Base-by-base conservation (phyloP, 2,797 vertebrate genomes). In the Spinus pinus region DNA sequence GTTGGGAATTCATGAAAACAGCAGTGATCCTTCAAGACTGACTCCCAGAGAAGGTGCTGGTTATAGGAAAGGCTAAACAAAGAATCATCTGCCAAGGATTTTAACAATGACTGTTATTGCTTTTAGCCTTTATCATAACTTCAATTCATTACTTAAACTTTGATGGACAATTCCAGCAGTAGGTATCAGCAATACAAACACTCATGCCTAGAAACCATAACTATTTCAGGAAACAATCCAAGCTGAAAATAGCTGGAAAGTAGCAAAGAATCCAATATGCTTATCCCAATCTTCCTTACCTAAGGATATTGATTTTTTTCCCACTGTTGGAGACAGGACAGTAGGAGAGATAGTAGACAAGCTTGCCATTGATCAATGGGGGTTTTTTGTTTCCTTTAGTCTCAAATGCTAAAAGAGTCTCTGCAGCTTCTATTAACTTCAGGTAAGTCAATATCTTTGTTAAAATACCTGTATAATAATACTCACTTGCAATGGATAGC, bases 381-480 rank as follows among this genome's bases (percentile, higher is more conserved):
- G 0, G 0, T 3, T 16, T 22, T 41, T 70, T 33, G 11, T 25
- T 51, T 31, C 17, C 37, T 50, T 61, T 57, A 3, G 7, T 64
- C 33, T 4, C 41, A 72, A 69, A 61, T 24, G 25, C 35, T 73
- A 7, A 10, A 64, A 70, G 12, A 81, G 14, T 44, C 23, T 81
- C 39, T 58, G 23, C 18, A 74, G 27, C n/a, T 91, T 74, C 49
- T 33, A 54, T 67, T 82, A 64, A 58, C 7, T 44, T 85, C 17
- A 39, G 30, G 33, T 50, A 81, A 41, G n/a, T 47, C 2, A 6
- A 12, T 42, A 31, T 9, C 22, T 56, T 87, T 71, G 16, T 62
- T 47, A 62, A 62, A 39, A 56, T 18, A 42, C 3, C 24, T 30
- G 6, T 56, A 74, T 65, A 77, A 72, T 28, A 69, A 49, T 19